A percentile compares a stretch with the other conserved stretches of the same genome.
phyloP scores from a whole-genome alignment of 2,113 vertebrate species.

The Blennius ocellaris region DNA sequence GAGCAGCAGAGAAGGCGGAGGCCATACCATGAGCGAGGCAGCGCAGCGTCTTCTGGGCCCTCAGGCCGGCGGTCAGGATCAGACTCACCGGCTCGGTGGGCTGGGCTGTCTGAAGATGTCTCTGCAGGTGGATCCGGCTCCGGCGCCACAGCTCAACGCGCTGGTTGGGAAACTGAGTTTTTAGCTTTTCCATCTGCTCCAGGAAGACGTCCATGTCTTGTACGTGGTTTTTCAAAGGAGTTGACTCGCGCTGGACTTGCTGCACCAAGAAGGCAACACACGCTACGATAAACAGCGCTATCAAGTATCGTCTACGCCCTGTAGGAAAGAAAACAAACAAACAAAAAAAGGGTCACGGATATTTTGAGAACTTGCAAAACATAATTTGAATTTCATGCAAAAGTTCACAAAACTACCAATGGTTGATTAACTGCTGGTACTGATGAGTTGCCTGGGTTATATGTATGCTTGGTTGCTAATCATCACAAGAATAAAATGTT shows the following conservation, averaged over 20 bases:
- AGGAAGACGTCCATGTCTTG: constrained; percentile 59
- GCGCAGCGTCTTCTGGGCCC: constrained; percentile 83
- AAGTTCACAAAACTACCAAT: too few relatives aligned
- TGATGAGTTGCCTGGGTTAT: too few relatives aligned
- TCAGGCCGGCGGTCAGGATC: constrained; percentile 86
- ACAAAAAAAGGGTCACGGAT: neutral
- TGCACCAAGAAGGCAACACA: constrained; percentile 21
- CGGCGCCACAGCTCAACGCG: constrained; percentile 87
- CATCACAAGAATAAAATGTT: neutral
- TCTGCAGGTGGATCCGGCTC: constrained; percentile 85
- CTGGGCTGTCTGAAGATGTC: constrained; percentile 83
- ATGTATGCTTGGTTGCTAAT: neutral
- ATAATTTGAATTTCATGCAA: too few relatives aligned
- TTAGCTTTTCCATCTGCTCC: constrained; percentile 77
- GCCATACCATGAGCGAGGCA: constrained; percentile 88
- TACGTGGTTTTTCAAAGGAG: neutral
- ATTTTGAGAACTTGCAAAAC: too few relatives aligned
- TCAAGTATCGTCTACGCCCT: constrained; percentile 2
- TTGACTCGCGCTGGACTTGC: neutral
- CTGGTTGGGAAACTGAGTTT: constrained; percentile 86
- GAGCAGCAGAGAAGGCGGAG: constrained; percentile 78
- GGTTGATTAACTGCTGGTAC: too few relatives aligned
- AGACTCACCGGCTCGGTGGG: constrained; percentile 89
- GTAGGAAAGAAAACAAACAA: neutral
- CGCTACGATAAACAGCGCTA: neutral